Evolutionary conservation across 2,888 invertebrate genomes (phyloP).

Genomic region (Craniophora ligustri): DNA sequence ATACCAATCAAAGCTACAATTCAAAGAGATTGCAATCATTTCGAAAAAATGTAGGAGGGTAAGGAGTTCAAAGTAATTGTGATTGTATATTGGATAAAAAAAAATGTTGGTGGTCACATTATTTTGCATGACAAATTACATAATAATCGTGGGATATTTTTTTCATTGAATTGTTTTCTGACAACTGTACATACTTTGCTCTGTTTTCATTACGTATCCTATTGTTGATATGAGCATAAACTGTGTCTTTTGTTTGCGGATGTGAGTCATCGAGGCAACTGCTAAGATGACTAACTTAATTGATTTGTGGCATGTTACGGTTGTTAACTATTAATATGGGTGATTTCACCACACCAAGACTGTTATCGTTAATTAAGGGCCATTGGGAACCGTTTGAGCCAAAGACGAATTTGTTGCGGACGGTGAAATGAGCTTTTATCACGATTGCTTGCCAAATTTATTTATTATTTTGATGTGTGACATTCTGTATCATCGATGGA

Average conservation of each 20-base stretch:
- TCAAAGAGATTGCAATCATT: constrained; percentile 34
- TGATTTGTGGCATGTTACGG: constrained; percentile 82
- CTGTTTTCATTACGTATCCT: constrained; percentile 56
- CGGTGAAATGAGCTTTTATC: constrained; percentile 32
- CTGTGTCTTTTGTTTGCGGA: constrained; percentile 65
- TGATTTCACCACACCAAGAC: constrained; percentile 68
- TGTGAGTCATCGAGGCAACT: constrained; percentile 74
- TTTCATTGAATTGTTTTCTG: constrained; percentile 39
- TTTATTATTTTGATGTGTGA: not conserved
- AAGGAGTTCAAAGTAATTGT: constrained; percentile 26
- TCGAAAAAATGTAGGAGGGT: constrained; percentile 16
- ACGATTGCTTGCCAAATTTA: constrained; percentile 15
- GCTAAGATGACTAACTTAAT: constrained; percentile 81
- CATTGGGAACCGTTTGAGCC: constrained; percentile 31
- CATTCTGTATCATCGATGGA: constrained; percentile 6
- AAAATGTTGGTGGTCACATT: constrained; percentile 41
- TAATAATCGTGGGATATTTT: constrained; percentile 51
- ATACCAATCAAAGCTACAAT: constrained; percentile 5
- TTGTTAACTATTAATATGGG: constrained; percentile 77
- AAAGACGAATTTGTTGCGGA: constrained; percentile 32
- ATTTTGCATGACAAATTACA: constrained; percentile 50
- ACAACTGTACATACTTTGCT: constrained; percentile 49
- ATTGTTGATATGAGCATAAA: constrained; percentile 58
- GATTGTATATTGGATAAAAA: constrained; percentile 35
- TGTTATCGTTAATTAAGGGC: constrained; percentile 51